Conservation (phyloP, 1,140 invertebrate species). For the Drosophila subobscura region DNA sequence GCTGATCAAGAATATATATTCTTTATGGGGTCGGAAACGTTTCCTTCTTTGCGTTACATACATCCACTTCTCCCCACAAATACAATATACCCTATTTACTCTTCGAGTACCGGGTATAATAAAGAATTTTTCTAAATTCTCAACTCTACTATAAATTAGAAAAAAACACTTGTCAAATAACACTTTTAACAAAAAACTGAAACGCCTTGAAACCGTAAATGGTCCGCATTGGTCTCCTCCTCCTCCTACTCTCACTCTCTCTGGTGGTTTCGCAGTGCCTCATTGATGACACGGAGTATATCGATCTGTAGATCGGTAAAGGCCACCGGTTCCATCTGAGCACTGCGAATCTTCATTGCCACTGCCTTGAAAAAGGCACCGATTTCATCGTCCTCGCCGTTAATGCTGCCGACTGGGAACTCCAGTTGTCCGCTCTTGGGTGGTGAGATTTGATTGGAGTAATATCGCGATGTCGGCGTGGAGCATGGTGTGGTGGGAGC, state of each 20-base stretch:
- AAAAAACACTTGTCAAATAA: conserved; percentile 61
- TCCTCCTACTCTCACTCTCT: neutral
- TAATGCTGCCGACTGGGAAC: conserved; percentile 25
- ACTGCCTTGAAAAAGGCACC: conserved; percentile 80
- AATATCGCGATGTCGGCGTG: conserved; percentile 43
- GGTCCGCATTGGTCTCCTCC: neutral
- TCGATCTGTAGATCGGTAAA: conserved; percentile 81
- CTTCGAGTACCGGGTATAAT: conserved; percentile 1
- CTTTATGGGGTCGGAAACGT: too few relatives aligned
- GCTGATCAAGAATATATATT: too few relatives aligned
- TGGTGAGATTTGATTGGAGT: conserved; percentile 32
- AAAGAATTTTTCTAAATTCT: conserved; percentile 16
- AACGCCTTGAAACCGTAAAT: conserved; percentile 45
- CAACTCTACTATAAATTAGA: conserved; percentile 34
- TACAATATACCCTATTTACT: too few relatives aligned
- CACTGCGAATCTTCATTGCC: conserved; percentile 80
- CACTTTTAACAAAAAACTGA: conserved; percentile 65
- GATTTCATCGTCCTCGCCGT: conserved; percentile 73
- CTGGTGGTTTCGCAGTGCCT: conserved; percentile 71
- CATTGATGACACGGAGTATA: conserved; percentile 76
- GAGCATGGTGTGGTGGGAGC: conserved; percentile 45
- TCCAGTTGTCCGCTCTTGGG: conserved; percentile 40
- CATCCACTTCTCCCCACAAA: too few relatives aligned
- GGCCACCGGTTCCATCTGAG: conserved; percentile 73
- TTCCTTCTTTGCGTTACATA: too few relatives aligned